These are phyloP conservation scores for Mechanitis messenoides DNA, from an alignment of 2,888 invertebrate species.

Conservation along the genomic window DNA sequence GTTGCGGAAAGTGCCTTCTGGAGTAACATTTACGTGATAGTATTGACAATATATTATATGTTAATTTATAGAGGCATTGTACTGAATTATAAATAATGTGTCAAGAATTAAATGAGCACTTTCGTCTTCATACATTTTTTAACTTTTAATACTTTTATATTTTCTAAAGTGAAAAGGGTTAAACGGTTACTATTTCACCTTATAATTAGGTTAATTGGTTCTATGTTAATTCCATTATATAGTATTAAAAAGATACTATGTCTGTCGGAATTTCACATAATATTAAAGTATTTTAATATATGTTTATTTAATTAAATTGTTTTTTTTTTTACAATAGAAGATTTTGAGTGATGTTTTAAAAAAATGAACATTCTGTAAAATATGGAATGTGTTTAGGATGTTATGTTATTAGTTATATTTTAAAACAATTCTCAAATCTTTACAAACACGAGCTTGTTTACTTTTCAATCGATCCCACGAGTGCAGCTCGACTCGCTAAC, in stretches of 20 bases:
- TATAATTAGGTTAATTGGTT: no score
- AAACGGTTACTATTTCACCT: no score
- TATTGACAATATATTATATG: conserved; percentile 22
- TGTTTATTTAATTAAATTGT: no score
- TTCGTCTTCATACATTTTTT: background rate
- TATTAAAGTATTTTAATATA: no score
- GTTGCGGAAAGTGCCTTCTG: conserved; percentile 10
- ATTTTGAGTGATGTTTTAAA: no score
- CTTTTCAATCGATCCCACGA: conserved; percentile 33
- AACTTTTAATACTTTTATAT: background rate
- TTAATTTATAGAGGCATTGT: conserved; percentile 23
- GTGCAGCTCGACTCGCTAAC: conserved; percentile 25
- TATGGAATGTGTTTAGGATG: no score
- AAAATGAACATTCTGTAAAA: no score
- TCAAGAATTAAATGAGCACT: conserved; percentile 1
- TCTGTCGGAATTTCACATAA: no score
- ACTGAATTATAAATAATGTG: conserved; percentile 21
- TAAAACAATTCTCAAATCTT: conserved; percentile 29
- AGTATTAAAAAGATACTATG: no score
- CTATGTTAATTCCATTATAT: no score
- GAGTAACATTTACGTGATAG: conserved; percentile 25
- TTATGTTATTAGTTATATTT: background rate
- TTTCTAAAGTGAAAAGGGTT: background rate
- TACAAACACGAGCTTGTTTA: conserved; percentile 32
- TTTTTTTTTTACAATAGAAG: no score